phyloP scores from a whole-genome alignment of 2,888 invertebrate species.

The Thera obeliscata region DNA sequence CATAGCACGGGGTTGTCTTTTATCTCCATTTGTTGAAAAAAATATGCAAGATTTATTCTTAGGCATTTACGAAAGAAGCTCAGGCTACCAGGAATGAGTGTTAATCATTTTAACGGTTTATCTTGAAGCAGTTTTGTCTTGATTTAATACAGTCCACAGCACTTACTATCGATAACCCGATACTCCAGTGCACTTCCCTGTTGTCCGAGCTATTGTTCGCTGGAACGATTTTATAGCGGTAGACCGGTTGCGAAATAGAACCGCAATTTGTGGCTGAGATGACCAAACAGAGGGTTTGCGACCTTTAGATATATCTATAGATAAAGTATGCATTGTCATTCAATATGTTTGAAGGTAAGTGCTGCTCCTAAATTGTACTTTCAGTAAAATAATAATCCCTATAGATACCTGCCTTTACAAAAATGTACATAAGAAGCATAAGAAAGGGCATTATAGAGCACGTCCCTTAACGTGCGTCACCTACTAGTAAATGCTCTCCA shows the following conservation, averaged over 20 bases:
- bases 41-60: no score
- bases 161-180: slow-evolving; percentile 44
- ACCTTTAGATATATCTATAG: slow-evolving; percentile 32
- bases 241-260: slow-evolving; percentile 39
- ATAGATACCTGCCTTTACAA: no score
- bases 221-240: slow-evolving; percentile 32
- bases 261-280: slow-evolving; percentile 40
- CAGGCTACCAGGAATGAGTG: background rate
- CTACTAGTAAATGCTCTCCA: no score
- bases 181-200: slow-evolving; percentile 45
- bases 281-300: slow-evolving; percentile 27
- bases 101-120: slow-evolving; percentile 4
- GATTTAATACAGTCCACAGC: slow-evolving; percentile 17
- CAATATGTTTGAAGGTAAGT: slow-evolving; percentile 7
- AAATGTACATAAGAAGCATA: no score
- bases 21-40: no score
- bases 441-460: no score
- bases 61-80: no score
- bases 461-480: no score
- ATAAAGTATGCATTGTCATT: slow-evolving; percentile 16
- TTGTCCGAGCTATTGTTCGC: slow-evolving; percentile 46
- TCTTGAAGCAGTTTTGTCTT: slow-evolving; percentile 9
- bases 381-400: no score
- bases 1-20: no score
- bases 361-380: no score